Percentiles rank a stretch among this genome's conserved stretches.
phyloP scores from a whole-genome alignment of 2,113 vertebrate genomes.

The Dipodomys ordii region DNA sequence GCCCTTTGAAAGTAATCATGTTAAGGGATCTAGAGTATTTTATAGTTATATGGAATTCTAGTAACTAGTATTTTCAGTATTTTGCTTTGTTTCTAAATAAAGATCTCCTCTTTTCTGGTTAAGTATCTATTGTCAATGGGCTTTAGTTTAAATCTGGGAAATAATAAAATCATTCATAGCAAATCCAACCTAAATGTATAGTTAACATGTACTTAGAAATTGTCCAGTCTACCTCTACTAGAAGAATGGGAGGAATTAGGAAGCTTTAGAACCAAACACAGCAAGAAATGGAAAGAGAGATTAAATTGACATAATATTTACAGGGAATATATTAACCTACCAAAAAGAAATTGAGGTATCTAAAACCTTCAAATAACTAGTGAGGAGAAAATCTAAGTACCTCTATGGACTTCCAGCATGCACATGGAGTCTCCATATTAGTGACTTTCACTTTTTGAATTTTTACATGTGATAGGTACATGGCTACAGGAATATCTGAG shows the following conservation, averaged over 20 bases:
- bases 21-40: neutral
- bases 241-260: neutral
- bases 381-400: neutral
- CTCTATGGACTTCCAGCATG: neutral
- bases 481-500: neutral
- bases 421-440: neutral
- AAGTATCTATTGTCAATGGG: neutral
- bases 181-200: neutral
- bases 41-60: neutral
- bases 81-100: conserved; percentile 22
- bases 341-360: neutral
- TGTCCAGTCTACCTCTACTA: neutral
- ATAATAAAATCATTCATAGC: neutral
- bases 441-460: neutral
- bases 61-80: neutral
- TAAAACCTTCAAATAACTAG: neutral
- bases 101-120: neutral
- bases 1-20: neutral
- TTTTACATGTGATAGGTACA: neutral
- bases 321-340: neutral
- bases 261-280: neutral
- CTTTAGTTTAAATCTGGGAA: neutral
- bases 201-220: neutral
- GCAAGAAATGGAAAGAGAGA: neutral
- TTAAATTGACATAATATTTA: neutral